A percentile compares a stretch with the other conserved stretches of the same genome.
Conservation (phyloP, 2,888 invertebrate species). For the Tridacna gigas region DNA sequence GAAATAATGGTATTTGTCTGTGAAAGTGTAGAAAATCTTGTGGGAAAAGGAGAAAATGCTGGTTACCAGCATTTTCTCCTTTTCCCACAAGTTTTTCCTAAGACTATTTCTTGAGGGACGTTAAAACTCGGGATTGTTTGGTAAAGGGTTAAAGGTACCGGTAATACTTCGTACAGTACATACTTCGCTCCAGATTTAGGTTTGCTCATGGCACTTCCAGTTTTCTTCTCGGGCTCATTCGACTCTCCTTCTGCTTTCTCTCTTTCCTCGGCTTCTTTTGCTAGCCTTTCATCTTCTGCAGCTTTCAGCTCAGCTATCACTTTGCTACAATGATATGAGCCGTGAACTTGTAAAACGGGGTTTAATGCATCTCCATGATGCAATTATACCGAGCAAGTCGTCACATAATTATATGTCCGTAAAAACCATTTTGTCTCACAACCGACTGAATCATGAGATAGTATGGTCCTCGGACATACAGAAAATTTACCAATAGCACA, state of each 20-base stretch:
- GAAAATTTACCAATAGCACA: too few relatives aligned
- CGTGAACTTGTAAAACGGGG: too few relatives aligned
- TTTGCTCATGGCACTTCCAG: constrained; percentile 61
- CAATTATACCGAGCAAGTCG: too few relatives aligned
- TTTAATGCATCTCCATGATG: too few relatives aligned
- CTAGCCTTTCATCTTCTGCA: constrained; percentile 72
- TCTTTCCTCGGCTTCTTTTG: constrained; percentile 67
- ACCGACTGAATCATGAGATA: too few relatives aligned
- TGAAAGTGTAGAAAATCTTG: background rate
- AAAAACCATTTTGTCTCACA: too few relatives aligned
- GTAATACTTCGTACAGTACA: constrained; percentile 16
- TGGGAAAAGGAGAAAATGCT: constrained; percentile 17
- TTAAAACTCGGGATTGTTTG: too few relatives aligned
- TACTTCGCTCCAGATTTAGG: constrained; percentile 63
- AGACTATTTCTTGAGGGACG: too few relatives aligned
- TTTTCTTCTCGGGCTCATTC: constrained; percentile 60
- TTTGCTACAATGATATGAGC: constrained; percentile 46
- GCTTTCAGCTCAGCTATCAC: constrained; percentile 68
- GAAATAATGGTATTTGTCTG: too few relatives aligned
- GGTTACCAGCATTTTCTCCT: background rate
- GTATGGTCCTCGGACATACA: too few relatives aligned
- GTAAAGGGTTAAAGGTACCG: too few relatives aligned
- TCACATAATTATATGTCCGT: too few relatives aligned
- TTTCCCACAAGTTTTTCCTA: background rate
- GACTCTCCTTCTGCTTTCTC: constrained; percentile 55